Base-by-base conservation (phyloP, 2,113 vertebrate genomes). In the Microtus ochrogaster region DNA sequence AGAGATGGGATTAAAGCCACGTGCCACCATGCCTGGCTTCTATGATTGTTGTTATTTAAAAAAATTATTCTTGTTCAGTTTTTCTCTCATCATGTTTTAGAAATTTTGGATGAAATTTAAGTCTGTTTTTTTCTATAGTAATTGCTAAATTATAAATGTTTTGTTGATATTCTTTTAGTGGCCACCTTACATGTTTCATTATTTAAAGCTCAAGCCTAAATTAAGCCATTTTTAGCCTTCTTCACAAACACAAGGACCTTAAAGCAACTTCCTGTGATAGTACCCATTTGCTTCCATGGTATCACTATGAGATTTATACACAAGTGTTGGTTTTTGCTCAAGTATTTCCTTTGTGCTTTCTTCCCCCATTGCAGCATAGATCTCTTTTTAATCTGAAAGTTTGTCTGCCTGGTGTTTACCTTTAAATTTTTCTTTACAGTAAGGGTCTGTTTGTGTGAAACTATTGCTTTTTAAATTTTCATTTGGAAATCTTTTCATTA, bases 371-470 rank as follows among this genome's bases (percentile, higher is more conserved):
- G 36, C 4, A 88, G 87, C 28, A 81, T 49, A 93, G 70, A 86
- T 73, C 90, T 92, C 92, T 95, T 12, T 95, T 96, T 95, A 12
- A 36, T 65, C 73, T 65, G 73, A 58, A 39, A n/a, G 17, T n/a
- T 47, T 63, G 17, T 73, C 58, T 78, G 88, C 58, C 58, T 65
- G 17, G 30, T 77, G 41, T 65, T 89, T 14, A 65, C 58, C 4
- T 77, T 63, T 63, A 77, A 36, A 36, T 19, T 47, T 87, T 96
- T 90, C 65, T 97, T 96, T 95, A 91, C 5, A 94, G 21, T 95
- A 19, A 96, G 94, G 68, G 41, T n/a, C 21, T 93, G 12, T 26
- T 93, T 95, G 52, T 96, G 79, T 90, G 33, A 74, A 94, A 74
- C 24, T 91, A 19, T 83, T 61, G 83, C 44, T 90, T 88, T 89